Conservation (phyloP, 1,140 invertebrate genomes). For the Drosophila funebris region DNA sequence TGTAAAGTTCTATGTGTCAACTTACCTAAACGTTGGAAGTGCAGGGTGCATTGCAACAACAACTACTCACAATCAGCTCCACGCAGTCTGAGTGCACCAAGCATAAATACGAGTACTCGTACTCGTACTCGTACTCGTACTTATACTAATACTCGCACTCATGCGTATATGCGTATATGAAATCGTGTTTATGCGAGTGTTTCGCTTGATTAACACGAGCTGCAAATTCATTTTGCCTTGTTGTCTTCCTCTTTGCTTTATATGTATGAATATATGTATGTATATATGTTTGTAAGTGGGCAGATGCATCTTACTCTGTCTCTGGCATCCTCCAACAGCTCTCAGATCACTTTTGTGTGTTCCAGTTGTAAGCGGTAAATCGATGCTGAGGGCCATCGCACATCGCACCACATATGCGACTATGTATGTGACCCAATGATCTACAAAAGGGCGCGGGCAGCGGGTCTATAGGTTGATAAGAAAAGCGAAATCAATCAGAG, state of each 20-base stretch:
- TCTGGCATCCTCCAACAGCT: slow-evolving; percentile 20
- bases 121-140: slow-evolving; percentile 4
- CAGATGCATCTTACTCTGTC: slow-evolving; percentile 16
- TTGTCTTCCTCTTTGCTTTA: slow-evolving; percentile 46
- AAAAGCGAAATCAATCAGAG: slow-evolving; percentile 62
- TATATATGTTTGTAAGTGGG: slow-evolving; percentile 20
- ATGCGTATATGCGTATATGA: slow-evolving; percentile 11
- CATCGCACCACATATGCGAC: not conserved
- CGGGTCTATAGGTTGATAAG: slow-evolving; percentile 37
- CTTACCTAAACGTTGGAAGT: not conserved
- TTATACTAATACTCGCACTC: not conserved
- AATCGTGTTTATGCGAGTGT: slow-evolving; percentile 43
- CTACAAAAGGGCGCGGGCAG: slow-evolving; percentile 70
- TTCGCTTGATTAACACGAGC: slow-evolving; percentile 74
- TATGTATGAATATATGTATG: no score
- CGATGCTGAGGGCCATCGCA: slow-evolving; percentile 55
- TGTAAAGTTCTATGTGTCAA: not conserved
- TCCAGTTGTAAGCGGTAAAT: slow-evolving; percentile 74
- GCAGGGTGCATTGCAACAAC: slow-evolving; percentile 36
- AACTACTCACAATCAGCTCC: slow-evolving; percentile 56
- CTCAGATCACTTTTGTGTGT: slow-evolving; percentile 27
- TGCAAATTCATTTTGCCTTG: slow-evolving; percentile 76
- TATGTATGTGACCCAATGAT: slow-evolving; percentile 73
- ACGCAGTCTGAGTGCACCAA: slow-evolving; percentile 68
- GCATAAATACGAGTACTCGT: slow-evolving; percentile 40